Percentiles rank a stretch among this genome's conserved stretches.
These are phyloP conservation scores for Heliconius aoede DNA, from an alignment of 2,888 invertebrate species.

Conservation along the genomic window DNA sequence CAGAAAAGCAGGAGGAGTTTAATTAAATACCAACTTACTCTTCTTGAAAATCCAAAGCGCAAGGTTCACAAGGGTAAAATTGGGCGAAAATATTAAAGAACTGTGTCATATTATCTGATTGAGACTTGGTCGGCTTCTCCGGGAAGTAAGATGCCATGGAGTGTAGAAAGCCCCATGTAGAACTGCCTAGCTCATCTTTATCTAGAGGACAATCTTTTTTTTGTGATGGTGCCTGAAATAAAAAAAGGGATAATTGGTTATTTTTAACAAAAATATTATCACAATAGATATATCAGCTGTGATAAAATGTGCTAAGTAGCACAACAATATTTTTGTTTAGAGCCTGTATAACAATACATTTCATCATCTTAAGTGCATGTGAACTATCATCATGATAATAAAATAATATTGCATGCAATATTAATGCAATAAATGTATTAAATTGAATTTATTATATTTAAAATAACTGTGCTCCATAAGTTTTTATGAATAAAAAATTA, in stretches of 20 bases:
- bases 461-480: too few species aligned
- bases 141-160: conserved; percentile 98
- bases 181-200: conserved; percentile 89
- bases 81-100: conserved; percentile 93
- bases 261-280: too few species aligned
- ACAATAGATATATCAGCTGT: too few species aligned
- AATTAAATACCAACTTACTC: conserved; percentile 86
- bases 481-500: too few species aligned
- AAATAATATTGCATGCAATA: too few species aligned
- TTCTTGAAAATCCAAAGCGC: conserved; percentile 93
- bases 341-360: too few species aligned
- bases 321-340: too few species aligned
- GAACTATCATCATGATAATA: too few species aligned
- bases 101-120: conserved; percentile 89
- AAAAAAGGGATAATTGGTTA: too few species aligned
- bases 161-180: conserved; percentile 97
- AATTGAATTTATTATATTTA: too few species aligned
- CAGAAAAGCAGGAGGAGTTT: neutral
- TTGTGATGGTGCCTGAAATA: conserved; percentile 54
- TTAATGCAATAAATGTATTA: too few species aligned
- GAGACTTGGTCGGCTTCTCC: conserved; percentile 87
- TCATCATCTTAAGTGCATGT: neutral
- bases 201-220: conserved; percentile 89
- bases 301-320: too few species aligned
- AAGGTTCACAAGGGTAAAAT: conserved; percentile 96